A percentile compares a stretch with the other conserved stretches of the same genome.
These are phyloP conservation scores for Agriopis marginaria DNA, from an alignment of 2,888 invertebrate genomes.

Conservation along the genomic window DNA sequence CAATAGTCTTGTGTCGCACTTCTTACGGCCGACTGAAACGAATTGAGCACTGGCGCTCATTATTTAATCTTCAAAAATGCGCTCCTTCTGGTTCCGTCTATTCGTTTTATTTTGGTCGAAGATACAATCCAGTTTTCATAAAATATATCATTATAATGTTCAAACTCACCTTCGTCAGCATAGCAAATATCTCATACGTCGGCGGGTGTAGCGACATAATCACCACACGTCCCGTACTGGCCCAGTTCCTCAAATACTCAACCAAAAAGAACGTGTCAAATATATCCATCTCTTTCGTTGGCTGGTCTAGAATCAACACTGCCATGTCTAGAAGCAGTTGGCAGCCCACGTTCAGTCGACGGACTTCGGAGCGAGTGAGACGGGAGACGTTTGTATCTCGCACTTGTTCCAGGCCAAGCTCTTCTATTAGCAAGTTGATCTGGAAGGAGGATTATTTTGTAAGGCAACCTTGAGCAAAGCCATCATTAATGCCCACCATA, in stretches of 20 bases:
- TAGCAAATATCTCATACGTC: slow-evolving; percentile 97
- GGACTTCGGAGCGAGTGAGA: slow-evolving; percentile 94
- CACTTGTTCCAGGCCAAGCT: slow-evolving; percentile 95
- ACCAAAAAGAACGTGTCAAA: slow-evolving; percentile 98
- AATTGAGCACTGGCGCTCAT: too few relatives aligned
- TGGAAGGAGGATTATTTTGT: slow-evolving; percentile 66
- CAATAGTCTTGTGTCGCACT: too few relatives aligned
- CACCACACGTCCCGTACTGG: slow-evolving; percentile 92
- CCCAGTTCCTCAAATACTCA: slow-evolving; percentile 97
- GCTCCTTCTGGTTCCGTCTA: too few relatives aligned
- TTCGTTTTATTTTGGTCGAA: too few relatives aligned
- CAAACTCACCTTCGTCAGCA: slow-evolving; percentile 90
- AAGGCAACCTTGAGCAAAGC: not conserved
- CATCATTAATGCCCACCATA: too few relatives aligned
- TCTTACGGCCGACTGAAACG: too few relatives aligned
- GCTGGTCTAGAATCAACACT: slow-evolving; percentile 94
- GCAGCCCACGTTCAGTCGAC: slow-evolving; percentile 95
- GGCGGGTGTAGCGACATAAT: slow-evolving; percentile 97
- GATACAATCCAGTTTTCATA: too few relatives aligned
- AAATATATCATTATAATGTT: not conserved
- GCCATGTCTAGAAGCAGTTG: slow-evolving; percentile 95
- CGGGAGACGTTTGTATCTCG: slow-evolving; percentile 94
- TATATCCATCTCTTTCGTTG: slow-evolving; percentile 96
- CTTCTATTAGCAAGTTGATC: slow-evolving; percentile 96
- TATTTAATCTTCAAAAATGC: too few relatives aligned